phyloP scores from a whole-genome alignment of 2,113 vertebrate genomes.

The Gnathonemus echidnorhynchus region DNA sequence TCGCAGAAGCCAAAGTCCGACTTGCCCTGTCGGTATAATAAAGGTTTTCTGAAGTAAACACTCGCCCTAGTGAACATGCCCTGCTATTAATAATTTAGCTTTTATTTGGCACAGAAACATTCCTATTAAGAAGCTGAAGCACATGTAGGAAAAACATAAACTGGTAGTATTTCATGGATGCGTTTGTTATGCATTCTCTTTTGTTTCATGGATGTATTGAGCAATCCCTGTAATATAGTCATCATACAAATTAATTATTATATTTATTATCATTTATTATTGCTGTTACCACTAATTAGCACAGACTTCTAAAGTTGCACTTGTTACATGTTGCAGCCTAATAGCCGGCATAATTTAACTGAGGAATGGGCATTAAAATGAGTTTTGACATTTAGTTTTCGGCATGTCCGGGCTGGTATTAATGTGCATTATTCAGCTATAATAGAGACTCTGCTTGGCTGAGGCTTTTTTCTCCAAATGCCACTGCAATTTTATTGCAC shows the following conservation, averaged over 20 bases:
- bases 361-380: conserved; percentile 82
- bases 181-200: background rate
- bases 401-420: conserved; percentile 80
- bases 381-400: conserved; percentile 87
- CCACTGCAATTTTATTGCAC: conserved; percentile 43
- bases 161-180: background rate
- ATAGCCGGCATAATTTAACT: conserved; percentile 70
- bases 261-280: background rate
- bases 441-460: conserved; percentile 72
- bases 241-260: background rate
- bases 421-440: conserved; percentile 79
- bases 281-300: conserved; percentile 17
- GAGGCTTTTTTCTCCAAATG: conserved; percentile 59
- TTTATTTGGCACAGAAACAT: background rate
- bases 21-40: background rate
- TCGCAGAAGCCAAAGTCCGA: background rate
- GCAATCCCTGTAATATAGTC: background rate
- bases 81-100: background rate
- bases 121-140: background rate
- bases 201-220: background rate
- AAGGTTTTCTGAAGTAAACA: conserved; percentile 1
- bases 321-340: conserved; percentile 59
- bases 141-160: background rate
- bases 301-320: conserved; percentile 44
- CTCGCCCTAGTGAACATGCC: background rate